Evolutionary conservation across 2,113 vertebrate genomes (phyloP).

Genomic region (Tauraco erythrolophus): DNA sequence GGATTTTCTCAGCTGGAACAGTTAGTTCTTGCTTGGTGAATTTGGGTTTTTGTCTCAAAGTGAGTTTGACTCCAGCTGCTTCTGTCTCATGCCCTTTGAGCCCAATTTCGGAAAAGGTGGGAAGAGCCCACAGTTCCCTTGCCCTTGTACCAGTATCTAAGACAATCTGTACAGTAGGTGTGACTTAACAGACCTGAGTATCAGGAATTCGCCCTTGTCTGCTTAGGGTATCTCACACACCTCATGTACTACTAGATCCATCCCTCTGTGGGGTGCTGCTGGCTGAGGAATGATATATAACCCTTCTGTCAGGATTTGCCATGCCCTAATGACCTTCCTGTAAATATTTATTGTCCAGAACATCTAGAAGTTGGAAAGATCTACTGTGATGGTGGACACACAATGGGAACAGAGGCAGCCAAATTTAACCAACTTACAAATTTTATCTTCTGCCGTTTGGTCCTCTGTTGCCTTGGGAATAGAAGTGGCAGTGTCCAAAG

Average conservation of each 20-base stretch:
- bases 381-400: not conserved
- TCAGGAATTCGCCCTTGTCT: not conserved
- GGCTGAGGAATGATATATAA: constrained; percentile 28
- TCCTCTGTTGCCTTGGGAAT: not conserved
- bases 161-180: not conserved
- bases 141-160: not conserved
- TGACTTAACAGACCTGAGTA: not conserved
- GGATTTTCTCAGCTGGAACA: not conserved
- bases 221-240: not conserved
- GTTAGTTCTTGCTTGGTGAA: not conserved
- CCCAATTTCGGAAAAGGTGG: not conserved
- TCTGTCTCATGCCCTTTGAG: not conserved
- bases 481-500: not conserved
- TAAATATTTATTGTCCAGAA: constrained; percentile 72
- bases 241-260: not conserved
- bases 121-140: not conserved
- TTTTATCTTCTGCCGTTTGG: constrained; percentile 19
- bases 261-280: constrained; percentile 53
- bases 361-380: constrained; percentile 41
- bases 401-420: not conserved
- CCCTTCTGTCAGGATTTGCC: constrained; percentile 54
- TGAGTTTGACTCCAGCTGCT: not conserved
- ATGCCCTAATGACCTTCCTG: constrained; percentile 49
- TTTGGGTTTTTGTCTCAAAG: not conserved
- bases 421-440: not conserved